Evolutionary conservation across 2,113 vertebrate genomes (phyloP).

Genomic region (Poeciliopsis retropinna): DNA sequence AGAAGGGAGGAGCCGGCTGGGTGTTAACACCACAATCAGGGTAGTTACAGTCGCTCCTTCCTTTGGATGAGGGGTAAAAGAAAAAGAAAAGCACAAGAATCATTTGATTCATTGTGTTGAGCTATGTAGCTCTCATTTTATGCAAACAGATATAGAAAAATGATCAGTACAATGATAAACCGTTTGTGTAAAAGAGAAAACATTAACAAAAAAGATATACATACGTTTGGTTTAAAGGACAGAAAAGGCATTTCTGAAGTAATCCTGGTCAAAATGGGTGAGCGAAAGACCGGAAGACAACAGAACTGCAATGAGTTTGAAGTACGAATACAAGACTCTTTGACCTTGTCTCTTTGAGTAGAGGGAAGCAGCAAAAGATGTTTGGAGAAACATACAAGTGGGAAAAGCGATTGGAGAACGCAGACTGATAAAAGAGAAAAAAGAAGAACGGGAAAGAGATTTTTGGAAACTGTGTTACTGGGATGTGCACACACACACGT

Average conservation of each 20-base stretch:
- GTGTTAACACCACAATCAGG: conserved; percentile 76
- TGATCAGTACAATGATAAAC: conserved; percentile 40
- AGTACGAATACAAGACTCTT: conserved; percentile 61
- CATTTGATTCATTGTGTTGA: conserved; percentile 45
- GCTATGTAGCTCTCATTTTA: conserved; percentile 38
- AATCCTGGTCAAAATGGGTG: conserved; percentile 34
- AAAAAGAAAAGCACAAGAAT: conserved; percentile 32
- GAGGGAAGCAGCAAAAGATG: conserved; percentile 62
- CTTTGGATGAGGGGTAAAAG: conserved; percentile 37
- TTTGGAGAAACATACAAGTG: conserved; percentile 67
- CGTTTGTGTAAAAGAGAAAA: conserved; percentile 1
- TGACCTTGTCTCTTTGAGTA: conserved; percentile 75
- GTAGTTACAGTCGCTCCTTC: conserved; percentile 63
- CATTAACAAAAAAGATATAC: conserved; percentile 4
- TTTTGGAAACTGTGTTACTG: conserved; percentile 73
- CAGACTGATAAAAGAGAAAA: conserved; percentile 66
- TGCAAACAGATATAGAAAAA: conserved; percentile 48
- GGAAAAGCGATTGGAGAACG: conserved; percentile 70
- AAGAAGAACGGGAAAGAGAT: conserved; percentile 54
- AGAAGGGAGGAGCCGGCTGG: conserved; percentile 50
- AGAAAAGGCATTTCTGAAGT: conserved; percentile 37
- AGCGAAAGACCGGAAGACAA: conserved; percentile 34
- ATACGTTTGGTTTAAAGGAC: conserved; percentile 19
- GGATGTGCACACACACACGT: conserved; percentile 43
- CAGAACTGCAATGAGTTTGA: conserved; percentile 61